These are phyloP conservation scores for Diploptera punctata DNA, from an alignment of 2,888 invertebrate species.

Conservation along the genomic window DNA sequence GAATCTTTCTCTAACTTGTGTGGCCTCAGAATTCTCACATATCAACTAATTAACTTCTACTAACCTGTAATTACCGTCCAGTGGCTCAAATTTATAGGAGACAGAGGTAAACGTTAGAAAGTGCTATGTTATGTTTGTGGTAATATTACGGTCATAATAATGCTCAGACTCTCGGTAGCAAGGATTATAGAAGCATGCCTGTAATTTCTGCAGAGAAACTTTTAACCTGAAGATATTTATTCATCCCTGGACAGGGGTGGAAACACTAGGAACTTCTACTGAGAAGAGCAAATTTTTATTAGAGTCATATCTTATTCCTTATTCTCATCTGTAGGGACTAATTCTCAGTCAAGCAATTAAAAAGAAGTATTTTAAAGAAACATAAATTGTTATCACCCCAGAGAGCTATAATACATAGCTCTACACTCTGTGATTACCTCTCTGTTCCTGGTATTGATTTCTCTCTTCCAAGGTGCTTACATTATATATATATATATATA, in stretches of 20 bases:
- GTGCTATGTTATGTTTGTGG: constrained; percentile 20
- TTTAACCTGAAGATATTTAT: constrained; percentile 34
- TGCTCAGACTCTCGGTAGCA: background rate
- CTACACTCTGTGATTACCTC: background rate
- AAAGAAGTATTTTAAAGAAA: constrained; percentile 54
- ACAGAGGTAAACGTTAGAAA: background rate
- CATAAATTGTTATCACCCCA: constrained; percentile 52
- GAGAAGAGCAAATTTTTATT: constrained; percentile 49
- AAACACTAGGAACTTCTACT: constrained; percentile 4
- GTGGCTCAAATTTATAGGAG: background rate
- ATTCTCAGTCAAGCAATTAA: constrained; percentile 56
- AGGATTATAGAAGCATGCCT: constrained; percentile 17
- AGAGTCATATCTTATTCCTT: constrained; percentile 50
- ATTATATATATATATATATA: too few relatives aligned
- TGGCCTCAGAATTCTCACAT: background rate
- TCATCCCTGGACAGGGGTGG: constrained; percentile 29
- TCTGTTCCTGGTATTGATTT: too few relatives aligned
- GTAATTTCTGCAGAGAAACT: constrained; percentile 19
- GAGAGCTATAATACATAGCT: constrained; percentile 38
- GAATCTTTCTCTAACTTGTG: background rate
- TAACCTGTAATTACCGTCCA: background rate
- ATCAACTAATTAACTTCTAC: background rate
- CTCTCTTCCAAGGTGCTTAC: too few relatives aligned
- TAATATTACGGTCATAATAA: background rate
- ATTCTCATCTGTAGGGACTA: constrained; percentile 49